These are phyloP conservation scores for Onychostruthus taczanowskii DNA, from an alignment of 2,113 vertebrate species.

Conservation along the genomic window DNA sequence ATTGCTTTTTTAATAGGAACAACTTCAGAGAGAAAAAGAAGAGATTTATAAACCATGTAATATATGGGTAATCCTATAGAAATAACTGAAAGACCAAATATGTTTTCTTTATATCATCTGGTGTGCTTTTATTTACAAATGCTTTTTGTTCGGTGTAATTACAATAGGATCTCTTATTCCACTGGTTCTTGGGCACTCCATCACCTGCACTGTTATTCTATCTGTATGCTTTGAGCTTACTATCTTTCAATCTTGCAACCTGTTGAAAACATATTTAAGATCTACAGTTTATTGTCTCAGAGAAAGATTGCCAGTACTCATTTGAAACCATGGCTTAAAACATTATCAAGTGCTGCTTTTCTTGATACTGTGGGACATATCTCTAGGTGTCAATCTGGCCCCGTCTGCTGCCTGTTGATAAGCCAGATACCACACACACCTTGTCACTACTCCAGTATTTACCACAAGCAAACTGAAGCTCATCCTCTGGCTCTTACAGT, in stretches of 20 bases:
- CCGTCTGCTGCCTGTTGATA: neutral
- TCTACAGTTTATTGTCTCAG: neutral
- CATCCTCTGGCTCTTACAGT: neutral
- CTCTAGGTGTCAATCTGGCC: neutral
- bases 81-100: neutral
- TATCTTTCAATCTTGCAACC: neutral
- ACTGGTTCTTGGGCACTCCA: neutral
- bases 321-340: neutral
- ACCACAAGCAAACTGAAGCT: neutral
- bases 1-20: neutral
- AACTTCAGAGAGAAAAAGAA: neutral
- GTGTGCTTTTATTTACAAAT: neutral
- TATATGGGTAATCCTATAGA: neutral
- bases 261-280: neutral
- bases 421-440: neutral
- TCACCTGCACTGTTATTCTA: neutral
- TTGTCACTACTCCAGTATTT: neutral
- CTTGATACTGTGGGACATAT: neutral
- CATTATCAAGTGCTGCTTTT: neutral
- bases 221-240: neutral
- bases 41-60: neutral
- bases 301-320: neutral
- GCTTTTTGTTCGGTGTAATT: neutral
- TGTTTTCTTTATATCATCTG: fast-evolving
- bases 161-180: neutral